These are phyloP conservation scores for Empis stercorea DNA, from an alignment of 2,888 invertebrate genomes.

Conservation along the genomic window DNA sequence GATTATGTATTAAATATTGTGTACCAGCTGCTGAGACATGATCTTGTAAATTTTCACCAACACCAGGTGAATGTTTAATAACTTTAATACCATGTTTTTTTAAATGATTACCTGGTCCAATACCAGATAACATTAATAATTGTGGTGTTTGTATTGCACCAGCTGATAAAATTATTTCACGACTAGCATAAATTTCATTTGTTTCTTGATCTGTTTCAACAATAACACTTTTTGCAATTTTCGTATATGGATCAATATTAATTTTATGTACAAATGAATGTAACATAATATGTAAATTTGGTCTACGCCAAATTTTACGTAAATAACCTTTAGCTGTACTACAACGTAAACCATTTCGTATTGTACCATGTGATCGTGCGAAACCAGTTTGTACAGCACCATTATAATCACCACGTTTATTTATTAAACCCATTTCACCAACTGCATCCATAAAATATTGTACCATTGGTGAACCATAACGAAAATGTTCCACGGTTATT, in stretches of 20 bases:
- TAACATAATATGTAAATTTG: constrained; percentile 60
- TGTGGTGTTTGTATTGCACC: constrained; percentile 90
- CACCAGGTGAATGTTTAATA: constrained; percentile 61
- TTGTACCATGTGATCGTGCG: constrained; percentile 60
- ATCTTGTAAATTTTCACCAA: constrained; percentile 72
- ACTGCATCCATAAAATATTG: constrained; percentile 57
- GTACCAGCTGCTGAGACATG: constrained; percentile 71
- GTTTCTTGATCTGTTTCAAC: constrained; percentile 37
- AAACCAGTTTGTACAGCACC: constrained; percentile 70
- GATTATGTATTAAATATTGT: constrained; percentile 54
- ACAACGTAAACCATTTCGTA: constrained; percentile 65
- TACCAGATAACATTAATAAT: constrained; percentile 79
- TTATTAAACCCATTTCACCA: constrained; percentile 47
- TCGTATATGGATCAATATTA: constrained; percentile 45
- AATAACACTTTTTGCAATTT: constrained; percentile 51
- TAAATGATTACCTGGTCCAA: constrained; percentile 61
- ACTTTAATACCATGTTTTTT: constrained; percentile 57
- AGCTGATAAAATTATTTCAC: constrained; percentile 74
- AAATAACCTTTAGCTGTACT: constrained; percentile 75
- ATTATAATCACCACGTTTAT: constrained; percentile 58
- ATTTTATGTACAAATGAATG: constrained; percentile 56
- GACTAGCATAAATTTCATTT: constrained; percentile 43
- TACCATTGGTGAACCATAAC: constrained; percentile 54
- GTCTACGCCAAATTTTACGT: constrained; percentile 48
- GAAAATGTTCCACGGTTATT: constrained; percentile 58